These are phyloP conservation scores for Nymphicus hollandicus DNA, from an alignment of 2,113 vertebrate genomes.

Conservation along the genomic window DNA sequence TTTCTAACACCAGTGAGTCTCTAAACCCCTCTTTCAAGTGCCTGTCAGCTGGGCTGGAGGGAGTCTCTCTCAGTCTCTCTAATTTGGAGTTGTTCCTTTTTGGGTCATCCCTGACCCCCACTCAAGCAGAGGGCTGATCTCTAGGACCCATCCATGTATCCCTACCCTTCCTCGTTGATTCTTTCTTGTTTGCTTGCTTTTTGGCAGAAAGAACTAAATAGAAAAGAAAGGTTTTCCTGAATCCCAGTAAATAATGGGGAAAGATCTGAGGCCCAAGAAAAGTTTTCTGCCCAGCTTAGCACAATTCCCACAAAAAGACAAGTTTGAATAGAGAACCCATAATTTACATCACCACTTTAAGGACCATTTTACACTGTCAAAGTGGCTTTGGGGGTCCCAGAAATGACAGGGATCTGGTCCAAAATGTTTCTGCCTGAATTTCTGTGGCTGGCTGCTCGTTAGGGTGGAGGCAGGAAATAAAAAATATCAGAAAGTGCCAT, in stretches of 20 bases:
- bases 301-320: background rate
- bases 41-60: background rate
- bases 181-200: background rate
- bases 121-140: background rate
- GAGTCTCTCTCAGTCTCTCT: background rate
- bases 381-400: background rate
- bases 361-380: background rate
- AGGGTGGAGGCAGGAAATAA: background rate
- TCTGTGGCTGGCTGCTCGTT: background rate
- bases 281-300: background rate
- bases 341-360: background rate
- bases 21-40: background rate
- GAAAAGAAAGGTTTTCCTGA: background rate
- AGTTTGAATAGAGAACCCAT: background rate
- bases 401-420: background rate
- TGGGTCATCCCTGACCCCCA: background rate
- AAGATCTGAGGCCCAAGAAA: background rate
- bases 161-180: background rate
- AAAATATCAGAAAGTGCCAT: background rate
- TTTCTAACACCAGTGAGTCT: background rate
- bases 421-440: background rate
- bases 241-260: background rate
- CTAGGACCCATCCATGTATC: background rate
- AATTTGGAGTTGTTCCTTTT: background rate
- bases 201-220: background rate